Evolutionary conservation across 2,113 vertebrate species (phyloP).

Genomic region (Bufo gargarizans): DNA sequence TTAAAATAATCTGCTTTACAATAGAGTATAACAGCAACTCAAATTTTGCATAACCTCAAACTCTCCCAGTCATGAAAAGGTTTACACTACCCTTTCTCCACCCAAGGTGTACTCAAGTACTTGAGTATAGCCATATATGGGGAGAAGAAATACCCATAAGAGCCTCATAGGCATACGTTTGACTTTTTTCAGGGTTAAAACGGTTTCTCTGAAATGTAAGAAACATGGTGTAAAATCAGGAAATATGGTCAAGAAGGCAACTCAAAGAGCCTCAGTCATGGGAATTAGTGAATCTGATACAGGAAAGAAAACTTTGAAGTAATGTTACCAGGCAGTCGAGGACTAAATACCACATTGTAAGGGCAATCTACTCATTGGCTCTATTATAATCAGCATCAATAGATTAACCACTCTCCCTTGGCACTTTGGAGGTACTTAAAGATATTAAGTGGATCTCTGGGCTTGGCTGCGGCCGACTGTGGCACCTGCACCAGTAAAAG

Average conservation of each 20-base stretch:
- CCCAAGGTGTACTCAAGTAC: too few relatives aligned
- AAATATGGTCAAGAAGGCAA: background rate
- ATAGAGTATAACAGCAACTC: too few relatives aligned
- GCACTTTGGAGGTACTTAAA: constrained; percentile 74
- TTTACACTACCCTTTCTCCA: too few relatives aligned
- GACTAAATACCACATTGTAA: background rate
- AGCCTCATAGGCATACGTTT: too few relatives aligned
- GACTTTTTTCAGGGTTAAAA: too few relatives aligned
- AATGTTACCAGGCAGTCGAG: background rate
- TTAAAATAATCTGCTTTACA: too few relatives aligned
- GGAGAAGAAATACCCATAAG: too few relatives aligned
- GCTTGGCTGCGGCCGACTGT: constrained; percentile 73
- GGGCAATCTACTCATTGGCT: constrained; percentile 58
- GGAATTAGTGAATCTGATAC: background rate
- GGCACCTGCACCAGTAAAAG: constrained; percentile 94
- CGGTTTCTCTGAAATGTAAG: background rate
- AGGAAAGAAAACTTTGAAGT: background rate
- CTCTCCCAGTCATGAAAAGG: too few relatives aligned
- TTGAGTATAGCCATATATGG: too few relatives aligned
- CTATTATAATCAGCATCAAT: constrained; percentile 80
- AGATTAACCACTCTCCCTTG: constrained; percentile 95
- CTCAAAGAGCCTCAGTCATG: background rate
- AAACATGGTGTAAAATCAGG: background rate
- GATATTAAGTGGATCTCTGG: constrained; percentile 85
- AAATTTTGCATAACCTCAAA: too few relatives aligned